Evolutionary conservation across 53 echinoderm and acorn worm species (phyloP).

Genomic region (Antedon mediterranea): DNA sequence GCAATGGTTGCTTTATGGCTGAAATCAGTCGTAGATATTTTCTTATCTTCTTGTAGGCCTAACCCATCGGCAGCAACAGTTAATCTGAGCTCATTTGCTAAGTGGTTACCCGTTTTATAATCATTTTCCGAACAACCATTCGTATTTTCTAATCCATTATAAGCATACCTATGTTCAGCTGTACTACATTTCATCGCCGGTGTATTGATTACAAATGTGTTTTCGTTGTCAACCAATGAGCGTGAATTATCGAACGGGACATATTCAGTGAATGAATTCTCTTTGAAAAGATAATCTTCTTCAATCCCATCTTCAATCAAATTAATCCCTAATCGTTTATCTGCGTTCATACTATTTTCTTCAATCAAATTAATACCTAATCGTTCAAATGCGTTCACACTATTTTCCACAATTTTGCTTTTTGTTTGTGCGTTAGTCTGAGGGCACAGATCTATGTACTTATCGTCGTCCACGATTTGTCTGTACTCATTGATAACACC

Average conservation of each 20-base stretch:
- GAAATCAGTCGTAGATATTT: neutral
- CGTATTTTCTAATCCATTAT: neutral
- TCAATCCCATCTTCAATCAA: neutral
- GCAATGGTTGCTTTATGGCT: neutral
- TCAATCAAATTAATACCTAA: too few relatives aligned
- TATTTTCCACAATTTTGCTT: neutral
- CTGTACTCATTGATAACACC: neutral
- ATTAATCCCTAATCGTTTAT: neutral
- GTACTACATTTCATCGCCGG: neutral
- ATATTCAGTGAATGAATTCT: neutral
- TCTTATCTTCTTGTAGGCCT: neutral
- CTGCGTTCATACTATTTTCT: neutral
- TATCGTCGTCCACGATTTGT: neutral
- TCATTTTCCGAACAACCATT: neutral
- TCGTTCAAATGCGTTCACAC: neutral
- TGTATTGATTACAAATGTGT: neutral
- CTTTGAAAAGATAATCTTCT: neutral
- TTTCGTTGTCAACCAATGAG: neutral
- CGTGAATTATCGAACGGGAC: neutral
- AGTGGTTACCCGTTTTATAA: neutral
- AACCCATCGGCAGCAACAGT: neutral
- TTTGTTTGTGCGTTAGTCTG: neutral
- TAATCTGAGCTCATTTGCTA: neutral
- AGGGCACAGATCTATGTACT: neutral
- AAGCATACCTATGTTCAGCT: neutral